Evolutionary conservation across 2,888 invertebrate species (phyloP).

Genomic region (Protophormia terraenovae): DNA sequence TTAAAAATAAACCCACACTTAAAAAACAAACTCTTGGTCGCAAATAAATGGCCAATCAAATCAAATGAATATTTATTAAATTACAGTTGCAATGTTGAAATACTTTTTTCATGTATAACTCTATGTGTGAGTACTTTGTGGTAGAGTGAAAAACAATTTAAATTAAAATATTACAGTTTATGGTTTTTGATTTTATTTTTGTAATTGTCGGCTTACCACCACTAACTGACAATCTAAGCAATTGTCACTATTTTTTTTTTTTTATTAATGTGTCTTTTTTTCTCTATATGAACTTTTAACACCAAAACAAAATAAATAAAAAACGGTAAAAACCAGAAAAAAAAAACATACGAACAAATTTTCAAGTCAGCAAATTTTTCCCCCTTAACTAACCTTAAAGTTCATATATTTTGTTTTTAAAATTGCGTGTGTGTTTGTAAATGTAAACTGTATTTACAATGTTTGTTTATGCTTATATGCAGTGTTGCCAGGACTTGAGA

Average conservation of each 20-base stretch:
- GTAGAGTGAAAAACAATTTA: neutral
- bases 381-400: neutral
- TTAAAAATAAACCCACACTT: neutral
- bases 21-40: neutral
- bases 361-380: slow-evolving; percentile 50
- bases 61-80: slow-evolving; percentile 10
- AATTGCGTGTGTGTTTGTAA: neutral
- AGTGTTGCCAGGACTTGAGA: too few species aligned
- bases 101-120: too few species aligned
- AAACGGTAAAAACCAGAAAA: neutral
- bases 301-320: neutral
- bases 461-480: neutral
- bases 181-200: neutral
- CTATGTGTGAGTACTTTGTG: neutral
- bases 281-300: slow-evolving; percentile 5
- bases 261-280: neutral
- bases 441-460: neutral
- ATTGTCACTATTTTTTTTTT: slow-evolving; percentile 37
- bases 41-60: neutral
- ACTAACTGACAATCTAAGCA: slow-evolving; percentile 23
- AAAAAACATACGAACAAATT: neutral
- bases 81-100: neutral
- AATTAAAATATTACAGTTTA: neutral
- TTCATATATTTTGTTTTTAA: neutral
- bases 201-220: slow-evolving; percentile 4